Percentiles rank a stretch among this genome's conserved stretches.
phyloP scores from a whole-genome alignment of 2,888 invertebrate genomes.

The Aporophyla lueneburgensis region DNA sequence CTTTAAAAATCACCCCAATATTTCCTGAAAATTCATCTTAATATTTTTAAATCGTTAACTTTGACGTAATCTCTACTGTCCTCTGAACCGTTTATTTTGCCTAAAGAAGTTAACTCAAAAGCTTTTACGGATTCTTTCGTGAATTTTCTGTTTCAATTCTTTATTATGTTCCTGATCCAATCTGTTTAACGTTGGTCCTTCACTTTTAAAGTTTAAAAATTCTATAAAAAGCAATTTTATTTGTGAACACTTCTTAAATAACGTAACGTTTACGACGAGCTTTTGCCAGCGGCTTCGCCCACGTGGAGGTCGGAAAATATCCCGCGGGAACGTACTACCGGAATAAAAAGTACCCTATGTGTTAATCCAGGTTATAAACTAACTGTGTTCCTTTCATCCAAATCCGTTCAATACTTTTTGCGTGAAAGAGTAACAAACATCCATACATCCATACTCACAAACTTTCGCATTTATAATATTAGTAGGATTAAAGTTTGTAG shows the following conservation, averaged over 20 bases:
- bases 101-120: conserved; percentile 2
- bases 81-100: neutral
- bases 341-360: too few relatives aligned
- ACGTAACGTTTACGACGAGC: neutral
- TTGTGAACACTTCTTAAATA: too few relatives aligned
- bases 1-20: neutral
- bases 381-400: too few relatives aligned
- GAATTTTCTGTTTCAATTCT: conserved; percentile 9
- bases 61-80: neutral
- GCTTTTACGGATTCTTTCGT: neutral
- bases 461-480: too few relatives aligned
- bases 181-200: neutral
- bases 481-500: too few relatives aligned
- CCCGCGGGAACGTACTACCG: too few relatives aligned
- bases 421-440: too few relatives aligned
- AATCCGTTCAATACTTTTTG: too few relatives aligned
- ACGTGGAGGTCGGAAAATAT: too few relatives aligned
- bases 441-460: too few relatives aligned
- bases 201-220: neutral
- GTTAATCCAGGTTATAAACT: too few relatives aligned
- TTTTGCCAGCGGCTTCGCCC: too few relatives aligned
- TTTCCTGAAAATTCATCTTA: neutral
- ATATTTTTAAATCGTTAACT: neutral
- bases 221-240: neutral
- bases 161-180: neutral